Base-by-base conservation (phyloP, 2,888 invertebrate species). In the Spodoptera littoralis region DNA sequence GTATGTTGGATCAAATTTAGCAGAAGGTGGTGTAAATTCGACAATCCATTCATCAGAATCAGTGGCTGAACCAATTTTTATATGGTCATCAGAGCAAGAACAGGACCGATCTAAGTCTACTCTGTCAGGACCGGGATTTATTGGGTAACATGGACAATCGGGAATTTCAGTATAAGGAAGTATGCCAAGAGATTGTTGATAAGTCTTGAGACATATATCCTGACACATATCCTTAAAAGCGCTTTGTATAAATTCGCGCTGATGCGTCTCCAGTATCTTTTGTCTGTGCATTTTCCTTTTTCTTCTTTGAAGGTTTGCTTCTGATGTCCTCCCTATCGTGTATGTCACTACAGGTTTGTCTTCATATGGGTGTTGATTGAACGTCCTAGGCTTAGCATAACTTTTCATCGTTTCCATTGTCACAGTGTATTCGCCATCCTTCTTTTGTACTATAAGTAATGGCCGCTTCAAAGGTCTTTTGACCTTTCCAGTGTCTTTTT, bases 21-120 rank as follows among this genome's bases (percentile, higher is more conserved):
- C 94, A 60, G 80, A 89, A 0, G 95, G 94, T 8, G 95, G 94
- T n/a, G 94, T 94, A 68, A 94, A 93, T 73, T 94, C 94, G 18
- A 95, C 83, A 44, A 92, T 74, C 94, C 95, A 95, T 80, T 94
- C 94, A 72, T 93, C 94, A 2, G 84, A 88, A 70, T 94, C 94
- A 0, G 93, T 93, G 59, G 91, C 93, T 2, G 92, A 90, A 30
- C 83, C 85, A 30, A 85, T 64, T 1, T 88, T 85, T 2, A 76
- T 72, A 2, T 83, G 80, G 36, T 89, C 89, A 79, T 91, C 91
- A 0, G 93, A 92, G 70, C 94, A 94, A 27, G 94, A 93, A 67
- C 93, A 94, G 4, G 93, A 93, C 24, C 84, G 76, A 52, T 91
- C 87, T 22, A 84, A 44, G 48, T 91, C 88, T 11, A 85, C 81